phyloP scores from a whole-genome alignment of 2,888 invertebrate species.

The Pyrrhia umbra region DNA sequence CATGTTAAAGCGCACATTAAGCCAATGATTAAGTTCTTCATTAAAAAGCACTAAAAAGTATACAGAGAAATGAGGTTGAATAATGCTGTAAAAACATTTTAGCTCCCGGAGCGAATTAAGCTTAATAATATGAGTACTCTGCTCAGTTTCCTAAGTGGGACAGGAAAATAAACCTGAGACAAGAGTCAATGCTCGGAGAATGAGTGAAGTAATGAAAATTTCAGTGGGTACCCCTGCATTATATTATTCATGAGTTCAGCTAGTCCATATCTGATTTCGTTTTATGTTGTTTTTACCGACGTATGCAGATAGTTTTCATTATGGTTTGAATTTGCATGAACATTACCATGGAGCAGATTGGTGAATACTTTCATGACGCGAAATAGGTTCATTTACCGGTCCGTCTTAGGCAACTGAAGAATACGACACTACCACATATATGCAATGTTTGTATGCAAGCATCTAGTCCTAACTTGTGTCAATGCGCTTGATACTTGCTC shows the following conservation, averaged over 20 bases:
- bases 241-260: slow-evolving; percentile 58
- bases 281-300: slow-evolving; percentile 40
- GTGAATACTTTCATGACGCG: background rate
- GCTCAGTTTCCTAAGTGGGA: slow-evolving; percentile 60
- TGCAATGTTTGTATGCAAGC: too few species aligned
- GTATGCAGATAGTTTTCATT: slow-evolving; percentile 9
- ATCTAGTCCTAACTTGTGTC: too few species aligned
- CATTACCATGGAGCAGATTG: slow-evolving; percentile 4
- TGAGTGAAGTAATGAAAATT: slow-evolving; percentile 57
- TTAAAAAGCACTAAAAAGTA: slow-evolving; percentile 54
- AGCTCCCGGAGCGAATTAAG: slow-evolving; percentile 47
- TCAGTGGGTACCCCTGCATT: slow-evolving; percentile 49
- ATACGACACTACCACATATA: too few species aligned
- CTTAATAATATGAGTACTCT: slow-evolving; percentile 54
- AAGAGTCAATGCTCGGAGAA: slow-evolving; percentile 53
- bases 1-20: slow-evolving; percentile 47
- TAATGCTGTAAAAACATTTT: slow-evolving; percentile 59
- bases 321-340: slow-evolving; percentile 30
- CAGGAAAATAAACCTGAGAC: slow-evolving; percentile 69
- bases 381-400: background rate
- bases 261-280: slow-evolving; percentile 46
- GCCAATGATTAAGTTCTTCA: slow-evolving; percentile 46
- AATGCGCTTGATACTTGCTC: background rate
- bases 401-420: background rate
- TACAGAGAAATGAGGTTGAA: slow-evolving; percentile 61